A percentile compares a stretch with the other conserved stretches of the same genome.
These are phyloP conservation scores for Neodiprion virginianus DNA, from an alignment of 1,140 invertebrate genomes.

Conservation along the genomic window DNA sequence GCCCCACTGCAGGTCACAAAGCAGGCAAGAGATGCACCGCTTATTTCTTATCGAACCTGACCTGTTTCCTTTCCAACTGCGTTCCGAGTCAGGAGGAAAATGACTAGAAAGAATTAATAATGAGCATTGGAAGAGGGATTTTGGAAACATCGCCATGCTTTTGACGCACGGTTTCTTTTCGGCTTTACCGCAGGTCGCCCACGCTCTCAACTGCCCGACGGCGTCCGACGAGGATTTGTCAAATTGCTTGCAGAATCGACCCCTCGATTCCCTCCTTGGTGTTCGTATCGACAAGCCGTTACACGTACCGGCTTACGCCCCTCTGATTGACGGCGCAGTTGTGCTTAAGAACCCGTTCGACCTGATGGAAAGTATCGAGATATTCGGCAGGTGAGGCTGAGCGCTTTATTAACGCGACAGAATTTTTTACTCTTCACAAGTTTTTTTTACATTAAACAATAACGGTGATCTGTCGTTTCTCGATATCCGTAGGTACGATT, in stretches of 20 bases:
- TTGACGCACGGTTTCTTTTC: not conserved
- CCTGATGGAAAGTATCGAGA: slow-evolving; percentile 77
- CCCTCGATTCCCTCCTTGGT: slow-evolving; percentile 45
- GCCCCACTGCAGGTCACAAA: slow-evolving; percentile 80
- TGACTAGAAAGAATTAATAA: too few relatives aligned
- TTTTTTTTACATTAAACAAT: not conserved
- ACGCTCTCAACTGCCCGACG: slow-evolving; percentile 79
- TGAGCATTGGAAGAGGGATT: not conserved
- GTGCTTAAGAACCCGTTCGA: slow-evolving; percentile 79
- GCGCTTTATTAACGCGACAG: not conserved
- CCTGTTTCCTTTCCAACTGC: not conserved
- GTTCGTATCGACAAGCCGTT: slow-evolving; percentile 56
- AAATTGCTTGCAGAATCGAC: slow-evolving; percentile 69
- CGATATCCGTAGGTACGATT: slow-evolving; percentile 72
- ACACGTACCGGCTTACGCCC: slow-evolving; percentile 67
- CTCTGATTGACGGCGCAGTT: slow-evolving; percentile 82
- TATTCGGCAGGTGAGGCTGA: slow-evolving; percentile 71
- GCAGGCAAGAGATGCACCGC: slow-evolving; percentile 57
- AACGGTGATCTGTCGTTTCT: not conserved
- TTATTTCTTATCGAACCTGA: not conserved
- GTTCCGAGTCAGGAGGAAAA: not conserved
- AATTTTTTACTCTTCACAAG: not conserved
- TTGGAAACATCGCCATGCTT: not conserved
- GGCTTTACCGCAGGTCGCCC: slow-evolving; percentile 66
- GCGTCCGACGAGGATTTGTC: slow-evolving; percentile 63